phyloP scores from a whole-genome alignment of 2,113 vertebrate genomes.

The Taurulus bubalis region DNA sequence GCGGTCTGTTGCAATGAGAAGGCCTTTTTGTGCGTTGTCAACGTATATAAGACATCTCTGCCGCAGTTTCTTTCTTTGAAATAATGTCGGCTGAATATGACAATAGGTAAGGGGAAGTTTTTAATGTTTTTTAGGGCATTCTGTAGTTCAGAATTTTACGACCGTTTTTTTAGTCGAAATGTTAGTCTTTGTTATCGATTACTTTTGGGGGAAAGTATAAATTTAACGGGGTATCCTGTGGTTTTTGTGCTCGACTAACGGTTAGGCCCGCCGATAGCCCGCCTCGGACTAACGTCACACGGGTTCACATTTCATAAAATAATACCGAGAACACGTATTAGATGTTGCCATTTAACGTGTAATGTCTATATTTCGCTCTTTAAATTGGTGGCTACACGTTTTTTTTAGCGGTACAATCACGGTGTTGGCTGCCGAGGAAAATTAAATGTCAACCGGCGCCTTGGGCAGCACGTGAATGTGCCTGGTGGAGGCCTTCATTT shows the following conservation, averaged over 20 bases:
- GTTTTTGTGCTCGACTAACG: background rate
- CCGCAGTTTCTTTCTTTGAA: constrained; percentile 81
- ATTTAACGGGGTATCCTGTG: background rate
- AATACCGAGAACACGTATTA: accelerated
- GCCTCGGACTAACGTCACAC: background rate
- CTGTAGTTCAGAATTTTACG: too few relatives aligned
- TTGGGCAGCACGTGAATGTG: constrained; percentile 54
- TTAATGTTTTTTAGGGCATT: background rate
- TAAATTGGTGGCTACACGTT: accelerated
- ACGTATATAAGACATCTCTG: constrained; percentile 82
- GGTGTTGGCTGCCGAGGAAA: background rate
- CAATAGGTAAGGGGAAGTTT: constrained; percentile 77
- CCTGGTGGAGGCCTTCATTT: constrained; percentile 10
- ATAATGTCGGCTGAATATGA: constrained; percentile 87
- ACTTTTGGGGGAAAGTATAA: background rate
- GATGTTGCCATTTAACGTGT: accelerated
- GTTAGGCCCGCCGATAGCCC: background rate
- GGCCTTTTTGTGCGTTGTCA: constrained; percentile 32
- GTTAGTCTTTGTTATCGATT: background rate
- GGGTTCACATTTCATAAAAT: background rate
- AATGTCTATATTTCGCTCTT: accelerated
- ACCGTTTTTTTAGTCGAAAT: accelerated
- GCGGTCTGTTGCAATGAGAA: constrained; percentile 70
- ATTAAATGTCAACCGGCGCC: constrained; percentile 38
- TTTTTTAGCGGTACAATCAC: too few relatives aligned